Evolutionary conservation across 2,888 invertebrate genomes (phyloP), one percentile per base, ranked within the genome.

Genomic region (Cantharis lateralis): DNA sequence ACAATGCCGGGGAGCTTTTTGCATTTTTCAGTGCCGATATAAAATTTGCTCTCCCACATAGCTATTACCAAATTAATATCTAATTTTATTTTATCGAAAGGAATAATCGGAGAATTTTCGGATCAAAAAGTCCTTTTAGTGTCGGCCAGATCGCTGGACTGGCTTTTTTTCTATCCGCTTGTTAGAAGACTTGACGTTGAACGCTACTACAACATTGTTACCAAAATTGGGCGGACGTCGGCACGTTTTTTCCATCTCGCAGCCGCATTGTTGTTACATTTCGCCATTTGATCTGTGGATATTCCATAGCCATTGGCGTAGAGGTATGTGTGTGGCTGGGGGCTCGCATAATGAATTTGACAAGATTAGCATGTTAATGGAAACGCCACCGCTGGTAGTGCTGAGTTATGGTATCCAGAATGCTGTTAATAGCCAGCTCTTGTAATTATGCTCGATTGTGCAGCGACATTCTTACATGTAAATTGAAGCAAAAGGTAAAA

Each of bases 381-480:
- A 80, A 81, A 76, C 71, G 71, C 77, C 77, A 77, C 77, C 72
- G 72, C 72, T 68, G 28, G 62, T 48, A 72, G 28, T 63, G 69
- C 69, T 76, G 76, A 75, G 68, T 75, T 75, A 75, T 76, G 32
- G 32, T 66, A 62, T 32, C 48, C 72, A 69, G 68, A 71, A 69
- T 63, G 76, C 62, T 63, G 62, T 72, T 76, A 76, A 76, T 76
- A 76, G 72, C 69, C 15, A 76, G 63, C 69, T 62, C 72, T 72
- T 72, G 72, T 76, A 72, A 84, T 82, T 83, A 81, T 80, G 80
- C 80, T 32, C 80, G 82, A 83, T 84, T 84, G 81, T 80, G 75
- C 80, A 78, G 82, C 82, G 83, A 82, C 83, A 83, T 84, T 83
- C 84, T 82, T 83, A 80, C 81, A 82, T 83, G 82, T 82, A 84